Evolutionary conservation across 1,140 invertebrate species (phyloP), one percentile per base, ranked within the genome.

Genomic region (Microplitis mediator): DNA sequence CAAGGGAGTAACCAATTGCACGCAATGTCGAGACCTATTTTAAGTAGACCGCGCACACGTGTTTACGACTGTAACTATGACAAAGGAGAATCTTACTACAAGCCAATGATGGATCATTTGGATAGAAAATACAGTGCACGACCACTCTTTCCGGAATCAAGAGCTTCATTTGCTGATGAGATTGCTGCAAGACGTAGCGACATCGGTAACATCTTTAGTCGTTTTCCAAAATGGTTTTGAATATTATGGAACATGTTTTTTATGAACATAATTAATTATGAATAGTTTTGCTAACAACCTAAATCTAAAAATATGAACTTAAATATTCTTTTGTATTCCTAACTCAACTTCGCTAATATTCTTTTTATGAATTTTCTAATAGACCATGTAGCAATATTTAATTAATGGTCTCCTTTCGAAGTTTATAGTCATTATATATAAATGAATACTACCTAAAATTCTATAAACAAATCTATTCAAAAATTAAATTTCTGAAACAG

Each of bases 51-150:
- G 76, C 89, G 93, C 68, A 94, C 93, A 8, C 90, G 91, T 81
- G 91, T 94, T 74, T 94, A 94, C 80, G 92, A 93, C 78, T 93
- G 92, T 82, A 94, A 94, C 80, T 94, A 94, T 84, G 91, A 93
- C 85, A 92, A 93, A 81, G 92, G 93, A 56, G 91, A 94, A 81
- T 92, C 91, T 75, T 93, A 93, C 81, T 94, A 94, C 85, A 91
- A 91, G 73, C 90, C 92, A 11, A 90, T 92, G 75, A 87, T 94
- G 23, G 92, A 94, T 81, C 88, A 91, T 69, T 83, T 94, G 76
- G 92, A 94, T 81, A 89, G 92, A 68, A 93, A 93, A 83, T 89
- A 90, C 75, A 89, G 90, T 36, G 88, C 86, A 3, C 84, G 82
- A 58, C 89, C 82, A 62, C 81, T 85, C 51, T 89, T 88, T 51